Evolutionary conservation across 1,140 invertebrate species (phyloP).

Genomic region (Pogonomyrmex californicus): DNA sequence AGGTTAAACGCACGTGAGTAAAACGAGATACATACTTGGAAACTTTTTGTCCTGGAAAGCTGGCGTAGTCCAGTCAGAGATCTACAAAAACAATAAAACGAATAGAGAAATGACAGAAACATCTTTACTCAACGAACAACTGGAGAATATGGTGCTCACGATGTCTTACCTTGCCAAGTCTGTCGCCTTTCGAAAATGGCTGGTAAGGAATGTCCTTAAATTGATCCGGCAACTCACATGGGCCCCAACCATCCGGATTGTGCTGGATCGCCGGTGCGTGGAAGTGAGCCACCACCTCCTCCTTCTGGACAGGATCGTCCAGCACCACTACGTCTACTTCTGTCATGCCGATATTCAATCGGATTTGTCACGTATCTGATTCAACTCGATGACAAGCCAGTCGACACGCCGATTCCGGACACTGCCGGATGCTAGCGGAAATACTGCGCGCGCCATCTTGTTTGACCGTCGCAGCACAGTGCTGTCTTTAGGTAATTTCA

Average conservation of each 20-base stretch:
- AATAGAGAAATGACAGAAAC: too few species aligned
- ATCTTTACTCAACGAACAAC: too few species aligned
- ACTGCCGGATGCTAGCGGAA: slow-evolving; percentile 1
- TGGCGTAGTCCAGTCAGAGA: slow-evolving; percentile 99
- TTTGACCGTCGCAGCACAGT: neutral
- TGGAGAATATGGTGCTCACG: too few species aligned
- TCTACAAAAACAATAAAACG: slow-evolving; percentile 86
- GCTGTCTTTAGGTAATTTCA: neutral
- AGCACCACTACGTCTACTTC: slow-evolving; percentile 68
- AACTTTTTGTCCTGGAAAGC: slow-evolving; percentile 98
- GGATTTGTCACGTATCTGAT: neutral
- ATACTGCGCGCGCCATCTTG: slow-evolving; percentile 20
- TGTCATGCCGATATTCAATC: slow-evolving; percentile 52
- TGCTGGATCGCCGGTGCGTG: slow-evolving; percentile 93
- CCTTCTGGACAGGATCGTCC: slow-evolving; percentile 66
- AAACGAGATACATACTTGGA: slow-evolving; percentile 91
- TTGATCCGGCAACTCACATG: slow-evolving; percentile 96
- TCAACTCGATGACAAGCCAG: slow-evolving; percentile 31
- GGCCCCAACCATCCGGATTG: slow-evolving; percentile 98
- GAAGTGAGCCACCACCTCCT: slow-evolving; percentile 87
- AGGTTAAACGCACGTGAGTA: slow-evolving; percentile 32
- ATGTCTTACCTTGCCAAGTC: slow-evolving; percentile 94
- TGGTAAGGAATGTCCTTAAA: slow-evolving; percentile 99
- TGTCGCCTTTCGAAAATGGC: slow-evolving; percentile 98
- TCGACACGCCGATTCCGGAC: too few species aligned